phyloP scores from a whole-genome alignment of 2,797 vertebrate genomes.

The Gymnopithys bicolor region DNA sequence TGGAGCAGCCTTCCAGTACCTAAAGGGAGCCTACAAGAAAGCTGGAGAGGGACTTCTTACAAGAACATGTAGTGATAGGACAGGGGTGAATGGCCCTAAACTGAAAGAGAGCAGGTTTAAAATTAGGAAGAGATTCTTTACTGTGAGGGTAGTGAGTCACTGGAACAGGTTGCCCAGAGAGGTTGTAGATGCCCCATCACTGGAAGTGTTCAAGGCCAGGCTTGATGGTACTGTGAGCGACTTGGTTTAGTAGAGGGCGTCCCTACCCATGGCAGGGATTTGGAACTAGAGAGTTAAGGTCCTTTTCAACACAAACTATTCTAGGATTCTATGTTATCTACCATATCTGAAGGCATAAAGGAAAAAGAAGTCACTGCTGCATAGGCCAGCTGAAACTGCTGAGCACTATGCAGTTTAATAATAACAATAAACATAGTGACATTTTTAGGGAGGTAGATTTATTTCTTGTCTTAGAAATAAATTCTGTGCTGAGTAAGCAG shows the following conservation, averaged over 20 bases:
- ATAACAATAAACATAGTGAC: slow-evolving; percentile 27
- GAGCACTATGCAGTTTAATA: slow-evolving; percentile 16
- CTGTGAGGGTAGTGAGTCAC: neutral
- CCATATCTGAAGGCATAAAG: neutral
- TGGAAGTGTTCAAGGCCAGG: neutral
- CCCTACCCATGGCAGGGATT: rapidly evolving
- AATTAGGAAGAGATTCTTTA: neutral
- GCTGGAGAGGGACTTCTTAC: neutral
- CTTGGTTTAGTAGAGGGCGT: neutral
- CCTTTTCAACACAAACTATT: neutral
- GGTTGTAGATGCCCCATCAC: neutral
- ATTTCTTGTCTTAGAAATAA: slow-evolving; percentile 23
- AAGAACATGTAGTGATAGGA: neutral
- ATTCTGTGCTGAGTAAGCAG: slow-evolving; percentile 17
- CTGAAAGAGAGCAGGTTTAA: neutral
- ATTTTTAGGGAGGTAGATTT: slow-evolving; percentile 41
- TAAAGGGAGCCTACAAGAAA: neutral
- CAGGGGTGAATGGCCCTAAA: neutral
- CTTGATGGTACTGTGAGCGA: neutral
- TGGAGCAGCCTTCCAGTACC: neutral
- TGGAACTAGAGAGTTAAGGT: neutral
- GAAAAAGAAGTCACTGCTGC: neutral
- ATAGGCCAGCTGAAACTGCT: neutral
- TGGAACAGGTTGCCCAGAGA: neutral
- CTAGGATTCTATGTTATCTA: rapidly evolving